Evolutionary conservation across 1,140 invertebrate species (phyloP).

Genomic region (Apis dorsata): DNA sequence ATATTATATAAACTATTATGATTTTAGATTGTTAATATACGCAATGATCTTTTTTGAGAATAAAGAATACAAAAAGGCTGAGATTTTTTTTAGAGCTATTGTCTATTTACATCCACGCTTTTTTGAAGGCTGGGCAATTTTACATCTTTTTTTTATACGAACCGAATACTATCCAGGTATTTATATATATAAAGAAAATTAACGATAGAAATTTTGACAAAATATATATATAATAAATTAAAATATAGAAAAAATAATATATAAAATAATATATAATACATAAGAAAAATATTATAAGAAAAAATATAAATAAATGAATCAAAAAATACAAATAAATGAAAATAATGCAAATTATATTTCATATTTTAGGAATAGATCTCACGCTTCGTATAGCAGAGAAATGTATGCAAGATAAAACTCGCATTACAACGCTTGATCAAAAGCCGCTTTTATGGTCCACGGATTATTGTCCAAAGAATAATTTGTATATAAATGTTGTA

Average conservation of each 20-base stretch:
- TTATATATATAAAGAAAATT: too few relatives aligned
- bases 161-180: conserved; percentile 66
- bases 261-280: too few relatives aligned
- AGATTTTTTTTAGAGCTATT: conserved; percentile 62
- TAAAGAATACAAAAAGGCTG: conserved; percentile 54
- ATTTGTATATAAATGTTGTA: conserved; percentile 50
- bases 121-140: conserved; percentile 63
- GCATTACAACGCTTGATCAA: conserved; percentile 27
- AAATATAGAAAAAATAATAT: too few relatives aligned
- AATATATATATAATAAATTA: too few relatives aligned
- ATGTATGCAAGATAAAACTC: conserved; percentile 57
- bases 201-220: too few relatives aligned
- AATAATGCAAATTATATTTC: background rate
- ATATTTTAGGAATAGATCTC: conserved; percentile 60
- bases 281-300: background rate
- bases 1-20: background rate
- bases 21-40: conserved; percentile 60
- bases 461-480: conserved; percentile 46
- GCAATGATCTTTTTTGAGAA: conserved; percentile 57
- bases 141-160: conserved; percentile 66
- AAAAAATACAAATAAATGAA: background rate
- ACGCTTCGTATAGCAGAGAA: conserved; percentile 63
- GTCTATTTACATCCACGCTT: conserved; percentile 64
- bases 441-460: conserved; percentile 64
- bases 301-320: background rate